phyloP scores from a whole-genome alignment of 2,888 invertebrate species.

The Itoplectis maculator region DNA sequence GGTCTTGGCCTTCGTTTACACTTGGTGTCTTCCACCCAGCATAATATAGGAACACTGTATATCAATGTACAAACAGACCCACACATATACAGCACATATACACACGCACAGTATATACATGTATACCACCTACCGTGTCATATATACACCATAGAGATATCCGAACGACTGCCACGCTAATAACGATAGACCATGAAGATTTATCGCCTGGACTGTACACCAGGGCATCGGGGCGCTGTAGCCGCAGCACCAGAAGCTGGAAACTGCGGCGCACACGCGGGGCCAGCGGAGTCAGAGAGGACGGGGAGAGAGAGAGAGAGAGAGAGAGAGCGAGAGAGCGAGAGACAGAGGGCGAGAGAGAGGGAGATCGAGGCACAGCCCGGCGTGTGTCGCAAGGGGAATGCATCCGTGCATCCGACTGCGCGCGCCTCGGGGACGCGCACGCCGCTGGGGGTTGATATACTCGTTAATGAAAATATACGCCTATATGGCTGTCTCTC shows the following conservation, averaged over 20 bases:
- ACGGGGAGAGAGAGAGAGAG: slow-evolving; percentile 52
- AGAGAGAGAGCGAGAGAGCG: too few relatives aligned
- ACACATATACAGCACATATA: too few relatives aligned
- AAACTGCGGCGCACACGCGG: slow-evolving; percentile 34
- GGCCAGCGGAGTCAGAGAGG: slow-evolving; percentile 19
- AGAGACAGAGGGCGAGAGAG: too few relatives aligned
- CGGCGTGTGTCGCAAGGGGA: slow-evolving; percentile 70
- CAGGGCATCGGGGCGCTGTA: slow-evolving; percentile 16
- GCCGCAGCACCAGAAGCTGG: slow-evolving; percentile 53
- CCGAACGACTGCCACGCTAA: slow-evolving; percentile 41
- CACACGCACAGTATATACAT: not conserved
- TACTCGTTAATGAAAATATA: slow-evolving; percentile 75
- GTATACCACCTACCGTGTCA: not conserved
- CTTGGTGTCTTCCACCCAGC: not conserved
- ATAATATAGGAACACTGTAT: slow-evolving; percentile 5
- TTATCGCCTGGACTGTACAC: slow-evolving; percentile 48
- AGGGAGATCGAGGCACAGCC: too few relatives aligned
- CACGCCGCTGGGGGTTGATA: slow-evolving; percentile 68
- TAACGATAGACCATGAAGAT: slow-evolving; percentile 50
- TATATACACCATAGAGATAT: slow-evolving; percentile 31
- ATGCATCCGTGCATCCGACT: slow-evolving; percentile 66
- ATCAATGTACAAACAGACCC: not conserved
- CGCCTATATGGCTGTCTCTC: slow-evolving; percentile 61
- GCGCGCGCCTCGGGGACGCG: slow-evolving; percentile 66
- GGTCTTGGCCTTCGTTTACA: slow-evolving; percentile 44